Percentiles rank a stretch among this genome's conserved stretches.
These are phyloP conservation scores for Clarias laeviceps DNA, from an alignment of 2,797 vertebrate genomes.

Conservation along the genomic window DNA sequence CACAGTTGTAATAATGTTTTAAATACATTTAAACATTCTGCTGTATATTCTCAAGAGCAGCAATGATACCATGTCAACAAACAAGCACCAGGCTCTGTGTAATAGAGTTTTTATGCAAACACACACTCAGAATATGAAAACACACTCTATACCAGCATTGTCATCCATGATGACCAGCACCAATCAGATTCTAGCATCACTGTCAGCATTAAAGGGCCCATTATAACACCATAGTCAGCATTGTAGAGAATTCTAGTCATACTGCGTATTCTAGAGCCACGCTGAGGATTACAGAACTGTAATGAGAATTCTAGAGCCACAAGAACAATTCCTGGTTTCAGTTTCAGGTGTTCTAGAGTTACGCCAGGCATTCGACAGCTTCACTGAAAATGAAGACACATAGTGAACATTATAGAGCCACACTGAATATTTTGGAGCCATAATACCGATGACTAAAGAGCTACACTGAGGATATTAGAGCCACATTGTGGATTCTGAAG, in stretches of 20 bases:
- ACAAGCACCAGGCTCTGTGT: not conserved
- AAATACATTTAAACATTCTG: not conserved
- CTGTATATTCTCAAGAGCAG: not conserved
- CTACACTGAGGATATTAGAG: not conserved
- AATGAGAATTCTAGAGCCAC: not conserved
- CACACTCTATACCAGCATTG: not conserved
- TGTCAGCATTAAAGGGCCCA: not conserved
- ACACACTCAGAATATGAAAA: not conserved
- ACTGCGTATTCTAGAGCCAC: too few relatives aligned
- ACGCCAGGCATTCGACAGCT: not conserved
- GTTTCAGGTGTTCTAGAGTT: not conserved
- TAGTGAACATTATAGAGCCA: not conserved
- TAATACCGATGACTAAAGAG: not conserved
- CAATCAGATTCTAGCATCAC: not conserved
- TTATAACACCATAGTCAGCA: too few relatives aligned
- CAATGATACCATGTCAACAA: not conserved
- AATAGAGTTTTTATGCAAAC: not conserved
- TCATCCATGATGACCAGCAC: not conserved
- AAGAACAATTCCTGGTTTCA: too few relatives aligned
- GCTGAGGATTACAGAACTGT: too few relatives aligned
- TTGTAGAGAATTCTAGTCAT: too few relatives aligned
- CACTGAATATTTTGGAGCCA: not conserved
- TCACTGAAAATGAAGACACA: too few relatives aligned
- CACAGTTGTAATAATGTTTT: not conserved
- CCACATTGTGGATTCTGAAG: not conserved